Percentiles rank a stretch among this genome's conserved stretches.
phyloP scores from a whole-genome alignment of 1,140 invertebrate genomes.

The Pseudomyrmex concolor region DNA sequence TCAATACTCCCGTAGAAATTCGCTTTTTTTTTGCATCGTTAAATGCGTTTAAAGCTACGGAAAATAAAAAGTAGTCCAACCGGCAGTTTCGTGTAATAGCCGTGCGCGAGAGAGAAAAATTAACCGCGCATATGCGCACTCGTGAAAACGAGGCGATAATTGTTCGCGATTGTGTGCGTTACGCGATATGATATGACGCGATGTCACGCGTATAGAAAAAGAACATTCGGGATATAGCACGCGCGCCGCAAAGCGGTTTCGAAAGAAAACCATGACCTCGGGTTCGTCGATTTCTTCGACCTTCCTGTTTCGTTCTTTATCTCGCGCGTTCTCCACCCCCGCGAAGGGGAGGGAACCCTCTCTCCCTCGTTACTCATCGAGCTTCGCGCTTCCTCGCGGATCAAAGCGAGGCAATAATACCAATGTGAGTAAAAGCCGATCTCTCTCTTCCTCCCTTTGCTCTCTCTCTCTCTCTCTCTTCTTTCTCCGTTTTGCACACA shows the following conservation, averaged over 20 bases:
- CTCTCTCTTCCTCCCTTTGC: neutral
- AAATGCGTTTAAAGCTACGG: neutral
- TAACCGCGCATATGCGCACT: constrained; percentile 1
- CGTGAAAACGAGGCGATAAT: constrained; percentile 54
- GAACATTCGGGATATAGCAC: constrained; percentile 42
- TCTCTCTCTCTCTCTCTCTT: neutral
- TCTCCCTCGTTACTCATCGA: neutral
- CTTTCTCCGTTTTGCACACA: neutral
- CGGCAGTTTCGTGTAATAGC: neutral
- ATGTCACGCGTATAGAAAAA: constrained; percentile 38
- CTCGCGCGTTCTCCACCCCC: neutral
- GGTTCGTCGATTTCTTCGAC: constrained; percentile 62
- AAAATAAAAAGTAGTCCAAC: constrained; percentile 28
- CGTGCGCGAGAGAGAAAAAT: constrained; percentile 18
- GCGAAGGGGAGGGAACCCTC: no score
- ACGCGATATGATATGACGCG: constrained; percentile 37
- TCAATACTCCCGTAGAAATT: no score
- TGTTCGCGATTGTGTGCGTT: constrained; percentile 42
- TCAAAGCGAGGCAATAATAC: constrained; percentile 47
- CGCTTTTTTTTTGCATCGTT: no score
- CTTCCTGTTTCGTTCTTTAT: constrained; percentile 1
- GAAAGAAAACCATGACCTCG: constrained; percentile 69
- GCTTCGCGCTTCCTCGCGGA: constrained; percentile 16
- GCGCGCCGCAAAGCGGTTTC: constrained; percentile 1
- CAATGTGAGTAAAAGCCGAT: constrained; percentile 11